Evolutionary conservation across 2,113 vertebrate genomes (phyloP).

Genomic region (Diglossa brunneiventris): DNA sequence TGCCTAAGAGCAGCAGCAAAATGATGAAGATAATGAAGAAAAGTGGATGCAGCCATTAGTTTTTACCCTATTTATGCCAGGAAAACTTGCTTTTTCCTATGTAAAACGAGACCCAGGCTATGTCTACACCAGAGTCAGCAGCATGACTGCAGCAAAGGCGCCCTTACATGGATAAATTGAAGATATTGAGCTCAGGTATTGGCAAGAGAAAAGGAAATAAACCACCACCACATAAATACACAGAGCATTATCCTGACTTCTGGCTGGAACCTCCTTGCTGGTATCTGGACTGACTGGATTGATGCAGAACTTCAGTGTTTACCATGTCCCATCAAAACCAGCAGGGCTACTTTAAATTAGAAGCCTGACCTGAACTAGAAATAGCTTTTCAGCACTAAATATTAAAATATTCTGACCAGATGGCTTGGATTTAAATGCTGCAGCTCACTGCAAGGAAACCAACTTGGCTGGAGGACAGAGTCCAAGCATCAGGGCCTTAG

Average conservation of each 20-base stretch:
- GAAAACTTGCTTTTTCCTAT: not conserved
- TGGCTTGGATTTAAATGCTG: not conserved
- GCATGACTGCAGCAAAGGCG: not conserved
- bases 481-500: not conserved
- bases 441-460: not conserved
- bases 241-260: not conserved
- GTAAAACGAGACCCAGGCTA: not conserved
- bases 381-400: not conserved
- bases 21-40: constrained; percentile 11
- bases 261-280: not conserved
- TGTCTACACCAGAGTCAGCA: not conserved
- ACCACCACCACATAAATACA: not conserved
- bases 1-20: not conserved
- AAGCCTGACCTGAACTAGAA: not conserved
- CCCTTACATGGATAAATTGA: not conserved
- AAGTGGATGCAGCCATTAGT: not conserved
- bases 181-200: not conserved
- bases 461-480: not conserved
- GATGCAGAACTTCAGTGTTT: not conserved
- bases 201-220: not conserved
- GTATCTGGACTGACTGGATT: not conserved
- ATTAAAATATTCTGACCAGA: not conserved
- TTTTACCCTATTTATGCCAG: not conserved
- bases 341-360: constrained; percentile 25
- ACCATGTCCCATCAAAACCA: constrained; percentile 11